Evolutionary conservation across 37 sponge, comb jelly and placozoan genomes (phyloP), one percentile per base, ranked within the genome.

Genomic region (Chondrosia reniformis): DNA sequence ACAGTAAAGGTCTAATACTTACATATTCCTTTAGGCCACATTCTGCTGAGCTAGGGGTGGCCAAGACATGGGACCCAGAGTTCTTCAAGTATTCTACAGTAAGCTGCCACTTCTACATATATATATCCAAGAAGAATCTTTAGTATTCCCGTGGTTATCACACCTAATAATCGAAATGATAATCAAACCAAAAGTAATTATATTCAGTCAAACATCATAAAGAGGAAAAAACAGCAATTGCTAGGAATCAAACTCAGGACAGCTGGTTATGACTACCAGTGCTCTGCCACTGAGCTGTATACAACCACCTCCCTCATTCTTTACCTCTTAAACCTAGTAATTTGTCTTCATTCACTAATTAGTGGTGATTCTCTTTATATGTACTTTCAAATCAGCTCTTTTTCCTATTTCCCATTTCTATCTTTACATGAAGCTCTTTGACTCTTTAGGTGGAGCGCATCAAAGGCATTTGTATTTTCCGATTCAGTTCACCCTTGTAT

Each of bases 401-500:
- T 9, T 31, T 37, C 41, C 28, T 6, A n/a, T 24, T 8, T 1
- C 43, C 15, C n/a, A 4, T 2, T 3, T 27, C 4, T 71, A 38
- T 80, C 10, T 37, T 58, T 33, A 55, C 39, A 9, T 42, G 17
- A n/a, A 27, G 12, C n/a, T 78, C 56, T 12, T 34, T 76, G 3
- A 22, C 54, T 73, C 21, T 33, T 10, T 55, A 90, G 91, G 91
- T 90, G 2, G 32, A 46, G n/a, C 64, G 33, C 8, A 45, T 90
- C 27, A 69, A 61, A 31, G 71, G 72, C 1, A 46, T 85, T 8
- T 83, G 79, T 49, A 82, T 90, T 0, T 90, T 54, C 76, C 86
- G 84, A 67, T 90, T 90, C 76, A 74, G 85, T 27, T 66, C 91
- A 76, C 86, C 91, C 0, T 67, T 90, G 19, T 90, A 90, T 76